Evolutionary conservation across 2,888 invertebrate genomes (phyloP), one percentile per base, ranked within the genome.

Genomic region (Pristionchus japonicus): DNA sequence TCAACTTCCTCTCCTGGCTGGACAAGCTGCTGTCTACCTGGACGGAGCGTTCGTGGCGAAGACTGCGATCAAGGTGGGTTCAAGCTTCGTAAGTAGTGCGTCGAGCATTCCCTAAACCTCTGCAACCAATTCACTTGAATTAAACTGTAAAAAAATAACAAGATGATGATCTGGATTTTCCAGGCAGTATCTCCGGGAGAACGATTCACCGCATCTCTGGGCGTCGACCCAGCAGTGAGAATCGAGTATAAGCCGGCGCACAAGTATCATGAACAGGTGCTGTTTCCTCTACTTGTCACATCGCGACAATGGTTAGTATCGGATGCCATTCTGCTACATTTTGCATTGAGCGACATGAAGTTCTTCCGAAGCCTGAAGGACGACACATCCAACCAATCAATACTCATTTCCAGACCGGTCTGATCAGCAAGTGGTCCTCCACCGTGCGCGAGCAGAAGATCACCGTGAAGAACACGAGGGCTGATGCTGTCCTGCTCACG

Each of bases 201-300:
- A 91, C 93, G 94, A 88, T 95, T 95, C 91, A 90, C 91, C 87
- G 93, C 94, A 88, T 95, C 95, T 6, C 91, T 95, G 64, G 95
- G 95, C 49, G 94, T 95, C 13, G 95, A 95, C 89, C 93, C 94
- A 3, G 92, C 94, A 11, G 93, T 95, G 61, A 92, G 94, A 86
- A 92, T 95, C 7, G 92, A 91, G 31, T 95, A 95, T 91, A 93
- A 94, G 87, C 95, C 95, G 23, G 92, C 93, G 70, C 93, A 93
- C 88, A 95, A 95, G 90, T 94, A 92, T 89, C 93, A 92, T n/a
- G 94, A 94, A 57, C 91, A 92, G 89, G 92, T 90, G 3, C n/a
- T n/a, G 2, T 40, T 43, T 6, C 43, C 11, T 43, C 7, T 27
- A 4, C 17, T 15, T 4, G 4, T n/a, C 27, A 20, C 17, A 9